Evolutionary conservation across 2,113 vertebrate species (phyloP).

Genomic region (Carassius carassius): DNA sequence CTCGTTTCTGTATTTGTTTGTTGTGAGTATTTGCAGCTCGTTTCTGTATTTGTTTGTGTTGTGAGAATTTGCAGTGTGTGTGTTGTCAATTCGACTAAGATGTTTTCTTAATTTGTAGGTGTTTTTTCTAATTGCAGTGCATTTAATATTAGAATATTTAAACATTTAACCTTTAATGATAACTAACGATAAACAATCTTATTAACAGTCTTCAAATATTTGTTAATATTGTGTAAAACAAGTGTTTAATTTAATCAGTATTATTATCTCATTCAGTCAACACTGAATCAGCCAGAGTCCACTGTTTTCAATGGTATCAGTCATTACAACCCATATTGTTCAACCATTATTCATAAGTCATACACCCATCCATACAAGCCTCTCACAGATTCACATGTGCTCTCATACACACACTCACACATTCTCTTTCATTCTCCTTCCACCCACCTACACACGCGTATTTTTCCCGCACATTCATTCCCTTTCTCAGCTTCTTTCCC

Average conservation of each 20-base stretch:
- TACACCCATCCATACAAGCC: constrained; percentile 21
- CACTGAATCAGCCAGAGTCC: not conserved
- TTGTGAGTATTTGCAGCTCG: too few relatives aligned
- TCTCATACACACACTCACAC: constrained; percentile 48
- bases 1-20: too few relatives aligned
- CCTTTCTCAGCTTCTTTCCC: constrained; percentile 47
- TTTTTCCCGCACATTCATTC: constrained; percentile 45
- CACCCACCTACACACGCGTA: constrained; percentile 46
- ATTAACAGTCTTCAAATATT: not conserved
- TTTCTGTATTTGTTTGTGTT: too few relatives aligned
- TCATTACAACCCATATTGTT: not conserved
- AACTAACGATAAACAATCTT: too few relatives aligned
- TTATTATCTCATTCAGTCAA: not conserved
- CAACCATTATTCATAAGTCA: constrained; percentile 29
- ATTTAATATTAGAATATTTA: not conserved
- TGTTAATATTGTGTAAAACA: not conserved
- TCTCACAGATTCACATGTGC: constrained; percentile 25
- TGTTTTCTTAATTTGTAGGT: too few relatives aligned
- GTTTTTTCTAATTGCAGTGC: too few relatives aligned
- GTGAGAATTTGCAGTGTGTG: too few relatives aligned
- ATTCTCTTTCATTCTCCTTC: constrained; percentile 52
- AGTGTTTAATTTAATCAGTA: not conserved
- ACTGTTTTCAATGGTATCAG: constrained; percentile 1
- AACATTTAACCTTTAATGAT: too few relatives aligned
- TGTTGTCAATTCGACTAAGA: too few relatives aligned